Base-by-base conservation (phyloP, 2,797 vertebrate genomes). In the Schizopygopsis pylzovi region DNA sequence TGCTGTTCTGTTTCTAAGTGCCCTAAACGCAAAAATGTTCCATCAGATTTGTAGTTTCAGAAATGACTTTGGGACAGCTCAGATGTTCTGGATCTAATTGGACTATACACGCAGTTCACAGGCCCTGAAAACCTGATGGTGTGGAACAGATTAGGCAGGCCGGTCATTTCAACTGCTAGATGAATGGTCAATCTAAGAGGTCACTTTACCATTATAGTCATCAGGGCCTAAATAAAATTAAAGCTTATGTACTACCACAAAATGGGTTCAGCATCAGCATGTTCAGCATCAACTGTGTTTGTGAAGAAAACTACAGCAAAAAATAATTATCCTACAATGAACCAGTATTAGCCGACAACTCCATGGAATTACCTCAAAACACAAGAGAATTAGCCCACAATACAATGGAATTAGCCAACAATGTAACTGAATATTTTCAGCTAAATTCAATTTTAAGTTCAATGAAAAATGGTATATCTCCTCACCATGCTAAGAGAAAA, bases 71-170 rank as follows among this genome's bases (percentile, higher is more conserved):
- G 47, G 71, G 63, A 59, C 83, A 59, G n/a, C 16, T 77, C 45
- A 79, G 39, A 37, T 56, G 63, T 28, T 16, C 83, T 45, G 75
- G 39, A 85, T 79, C n/a, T 59, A 73, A 72, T 63, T 63, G 10
- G 41, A 80, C 43, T 33, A 33, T 33, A 10, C 22, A 81, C 28
- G 6, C 28, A 65, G 54, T 73, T 80, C 22, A 85, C 52, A 63
- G 68, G 68, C 65, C 41, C 80, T 72, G 41, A 79, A 70, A 72
- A 25, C 67, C 75, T 85, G 67, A 71, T 80, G 77, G 67, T 63
- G 77, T 79, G 76, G 37, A 71, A 85, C 63, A 70, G 75, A 61
- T 18, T 68, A 61, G 61, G 75, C 37, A 49, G 61, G 65, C n/a
- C 12, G 18, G 83, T 70, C 63, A 79, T 43, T 78, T 79, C 49